Evolutionary conservation across 2,888 invertebrate genomes (phyloP), one percentile per base, ranked within the genome.

Genomic region (Tenthredo amoena): DNA sequence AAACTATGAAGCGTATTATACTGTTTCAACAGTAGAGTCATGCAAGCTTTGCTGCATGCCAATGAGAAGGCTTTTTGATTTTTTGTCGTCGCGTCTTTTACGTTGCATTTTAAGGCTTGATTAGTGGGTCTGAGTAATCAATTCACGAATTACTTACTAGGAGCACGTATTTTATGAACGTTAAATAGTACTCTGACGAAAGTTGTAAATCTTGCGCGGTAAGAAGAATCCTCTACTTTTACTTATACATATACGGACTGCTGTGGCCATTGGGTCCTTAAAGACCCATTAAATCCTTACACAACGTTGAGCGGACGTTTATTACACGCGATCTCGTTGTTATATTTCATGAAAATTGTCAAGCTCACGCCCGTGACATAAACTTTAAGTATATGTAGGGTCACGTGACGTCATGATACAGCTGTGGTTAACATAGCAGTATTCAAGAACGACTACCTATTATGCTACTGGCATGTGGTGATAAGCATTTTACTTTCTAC

Each of bases 401-500:
- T 62, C 21, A 50, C 26, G 62, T 81, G 58, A 58, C 81, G 58
- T 58, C 58, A 81, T 9, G 62, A 62, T 81, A 62, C 81, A 62
- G 62, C 81, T 81, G 62, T 58, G 18, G 31, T 81, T 21, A 81
- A 62, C 62, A 81, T 77, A 18, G 77, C 77, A 15, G 50, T 77
- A 34, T 58, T 81, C 79, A 21, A 81, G 40, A 81, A 62, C n/a
- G 40, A 81, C 62, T 21, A 58, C 21, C 81, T 62, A 81, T 81
- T 81, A 58, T 81, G 62, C 58, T 58, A 81, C 58, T 62, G 81
- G 62, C 81, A 62, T n/a, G 62, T n/a, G 81, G 81, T 81, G 81
- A 62, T 62, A 62, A 62, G n/a, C 81, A 3, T 58, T 62, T 40
- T 81, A 47, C 21, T 26, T n/a, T 18, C 81, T 18, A 55, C 31